Percentiles rank a stretch among this genome's conserved stretches.
Evolutionary conservation across 2,113 vertebrate species (phyloP).

Genomic region (Dipodomys spectabilis): DNA sequence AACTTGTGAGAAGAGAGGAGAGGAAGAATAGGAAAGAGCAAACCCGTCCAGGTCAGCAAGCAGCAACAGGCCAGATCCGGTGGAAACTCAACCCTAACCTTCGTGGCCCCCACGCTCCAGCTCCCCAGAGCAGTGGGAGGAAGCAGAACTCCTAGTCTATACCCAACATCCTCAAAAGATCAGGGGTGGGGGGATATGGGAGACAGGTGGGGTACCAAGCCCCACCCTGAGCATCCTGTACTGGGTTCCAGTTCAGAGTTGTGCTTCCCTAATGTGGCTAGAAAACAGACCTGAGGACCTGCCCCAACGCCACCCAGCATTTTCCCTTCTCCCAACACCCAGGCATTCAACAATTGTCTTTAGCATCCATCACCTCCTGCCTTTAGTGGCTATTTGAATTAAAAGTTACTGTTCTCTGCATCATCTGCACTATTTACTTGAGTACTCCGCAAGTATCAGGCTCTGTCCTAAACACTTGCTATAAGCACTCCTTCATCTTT

Average conservation of each 20-base stretch:
- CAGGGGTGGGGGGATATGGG: too few species aligned
- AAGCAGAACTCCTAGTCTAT: background rate
- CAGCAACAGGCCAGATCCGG: background rate
- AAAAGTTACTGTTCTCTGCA: background rate
- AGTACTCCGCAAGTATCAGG: background rate
- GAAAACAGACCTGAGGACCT: background rate
- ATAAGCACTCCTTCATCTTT: background rate
- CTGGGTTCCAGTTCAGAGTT: background rate
- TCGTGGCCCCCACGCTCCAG: background rate
- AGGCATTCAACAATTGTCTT: background rate
- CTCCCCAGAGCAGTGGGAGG: background rate
- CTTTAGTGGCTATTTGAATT: background rate
- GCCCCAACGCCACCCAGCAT: background rate
- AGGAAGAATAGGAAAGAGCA: background rate
- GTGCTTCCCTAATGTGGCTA: background rate
- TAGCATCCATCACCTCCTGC: background rate
- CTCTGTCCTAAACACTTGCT: background rate
- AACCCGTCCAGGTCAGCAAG: background rate
- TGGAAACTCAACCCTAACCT: background rate
- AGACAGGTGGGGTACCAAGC: rapidly evolving
- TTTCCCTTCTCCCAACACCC: background rate
- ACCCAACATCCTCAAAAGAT: background rate
- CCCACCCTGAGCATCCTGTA: background rate
- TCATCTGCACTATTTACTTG: background rate
- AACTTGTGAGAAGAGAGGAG: background rate